Evolutionary conservation across 2,888 invertebrate species (phyloP).

Genomic region (Neoscelio sp.): DNA sequence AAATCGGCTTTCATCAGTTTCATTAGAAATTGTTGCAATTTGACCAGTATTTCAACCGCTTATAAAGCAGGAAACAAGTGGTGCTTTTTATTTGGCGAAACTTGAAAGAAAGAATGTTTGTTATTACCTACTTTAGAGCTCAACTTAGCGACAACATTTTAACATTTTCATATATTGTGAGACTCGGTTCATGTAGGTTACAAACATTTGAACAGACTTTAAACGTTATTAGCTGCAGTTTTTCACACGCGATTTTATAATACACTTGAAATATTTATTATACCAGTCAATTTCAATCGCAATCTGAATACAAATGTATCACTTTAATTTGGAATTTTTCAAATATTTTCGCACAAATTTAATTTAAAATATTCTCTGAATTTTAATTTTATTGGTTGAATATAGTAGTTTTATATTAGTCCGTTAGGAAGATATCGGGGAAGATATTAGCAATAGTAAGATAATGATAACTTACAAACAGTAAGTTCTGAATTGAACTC

Average conservation of each 20-base stretch:
- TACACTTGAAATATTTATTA: too few species aligned
- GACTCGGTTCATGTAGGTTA: conserved; percentile 18
- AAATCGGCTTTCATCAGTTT: conserved; percentile 12
- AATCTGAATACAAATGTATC: too few species aligned
- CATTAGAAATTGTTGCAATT: neutral
- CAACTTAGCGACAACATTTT: conserved; percentile 24
- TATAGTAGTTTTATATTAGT: too few species aligned
- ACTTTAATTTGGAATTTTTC: too few species aligned
- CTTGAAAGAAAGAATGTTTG: conserved; percentile 29
- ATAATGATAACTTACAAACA: too few species aligned
- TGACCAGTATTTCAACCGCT: neutral
- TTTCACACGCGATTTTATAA: conserved; percentile 71
- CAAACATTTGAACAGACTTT: conserved; percentile 23
- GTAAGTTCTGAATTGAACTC: too few species aligned
- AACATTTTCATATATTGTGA: conserved; percentile 34
- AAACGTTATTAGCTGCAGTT: neutral
- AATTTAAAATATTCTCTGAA: too few species aligned
- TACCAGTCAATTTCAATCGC: too few species aligned
- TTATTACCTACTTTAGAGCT: conserved; percentile 30
- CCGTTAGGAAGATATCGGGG: too few species aligned
- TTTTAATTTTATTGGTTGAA: too few species aligned
- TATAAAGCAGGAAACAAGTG: neutral
- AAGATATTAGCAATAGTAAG: too few species aligned
- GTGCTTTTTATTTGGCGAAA: conserved; percentile 25
- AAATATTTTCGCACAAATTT: too few species aligned